These are phyloP conservation scores for Hymenochirus boettgeri DNA, from an alignment of 2,113 vertebrate species.

Conservation along the genomic window DNA sequence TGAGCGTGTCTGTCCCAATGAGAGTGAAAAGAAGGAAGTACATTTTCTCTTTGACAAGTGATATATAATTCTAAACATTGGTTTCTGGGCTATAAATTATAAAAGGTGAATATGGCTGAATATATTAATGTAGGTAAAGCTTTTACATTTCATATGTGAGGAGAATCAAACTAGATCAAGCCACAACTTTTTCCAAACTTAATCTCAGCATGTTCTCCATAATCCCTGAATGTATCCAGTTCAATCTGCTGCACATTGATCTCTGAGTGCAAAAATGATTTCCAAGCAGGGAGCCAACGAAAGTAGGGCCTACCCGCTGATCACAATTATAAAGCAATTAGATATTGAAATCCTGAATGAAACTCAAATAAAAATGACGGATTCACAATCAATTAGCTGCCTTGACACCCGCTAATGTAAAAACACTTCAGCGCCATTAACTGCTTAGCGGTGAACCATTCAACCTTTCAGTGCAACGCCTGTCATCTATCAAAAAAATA, in stretches of 20 bases:
- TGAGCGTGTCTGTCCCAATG: too few species aligned
- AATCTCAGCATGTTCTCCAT: too few species aligned
- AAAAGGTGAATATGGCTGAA: too few species aligned
- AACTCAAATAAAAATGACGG: neutral
- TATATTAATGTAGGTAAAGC: too few species aligned
- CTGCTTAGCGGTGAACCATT: neutral
- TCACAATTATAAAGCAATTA: neutral
- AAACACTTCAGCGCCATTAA: slow-evolving; percentile 2
- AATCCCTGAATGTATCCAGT: neutral
- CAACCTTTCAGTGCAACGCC: slow-evolving; percentile 4
- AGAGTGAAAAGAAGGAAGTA: too few species aligned
- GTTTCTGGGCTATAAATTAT: too few species aligned
- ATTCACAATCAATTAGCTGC: slow-evolving; percentile 10
- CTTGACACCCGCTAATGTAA: neutral
- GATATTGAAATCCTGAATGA: neutral
- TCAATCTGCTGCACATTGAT: neutral
- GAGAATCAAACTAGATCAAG: too few species aligned
- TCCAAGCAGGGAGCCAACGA: neutral
- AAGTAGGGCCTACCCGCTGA: neutral
- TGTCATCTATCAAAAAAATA: slow-evolving; percentile 8
- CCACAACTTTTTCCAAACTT: too few species aligned
- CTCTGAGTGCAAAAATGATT: neutral
- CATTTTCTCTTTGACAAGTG: too few species aligned
- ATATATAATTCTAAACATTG: too few species aligned
- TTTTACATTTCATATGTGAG: too few species aligned